Evolutionary conservation across 2,888 invertebrate species (phyloP), one percentile per base, ranked within the genome.

Genomic region (Agrilus cyanescens): DNA sequence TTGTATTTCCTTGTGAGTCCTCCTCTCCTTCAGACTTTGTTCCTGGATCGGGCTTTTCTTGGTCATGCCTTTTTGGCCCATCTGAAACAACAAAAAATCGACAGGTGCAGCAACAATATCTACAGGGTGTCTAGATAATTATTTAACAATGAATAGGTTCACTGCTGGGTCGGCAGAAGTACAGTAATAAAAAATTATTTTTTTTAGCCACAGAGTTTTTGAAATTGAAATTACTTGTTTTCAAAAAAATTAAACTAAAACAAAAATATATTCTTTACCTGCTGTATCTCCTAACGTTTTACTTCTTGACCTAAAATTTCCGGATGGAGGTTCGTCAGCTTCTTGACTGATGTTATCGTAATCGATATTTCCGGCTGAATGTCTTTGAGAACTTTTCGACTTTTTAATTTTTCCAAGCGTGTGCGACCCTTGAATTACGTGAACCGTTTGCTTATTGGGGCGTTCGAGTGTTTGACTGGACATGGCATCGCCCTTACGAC

Each of bases 261-360:
- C n/a, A n/a, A n/a, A n/a, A n/a, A n/a, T n/a, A 20, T 34, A 12
- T 25, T 25, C 38, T 65, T 62, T 62, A 85, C 86, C 86, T 57
- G 79, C 75, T 44, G 82, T 75, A 65, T 93, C 91, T 53, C 89
- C 86, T 52, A 91, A 77, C n/a, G 90, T 93, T 72, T 87, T 90
- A 71, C 91, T 91, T 57, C 93, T 77, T 53, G 82, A 79, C 57
- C 90, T 75, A 68, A 90, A 89, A 41, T 60, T 67, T 38, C 69
- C 66, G 46, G 68, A 60, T 15, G 72, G 69, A 62, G 74, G 64
- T 50, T 79, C 77, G 40, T 85, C 85, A 12, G 75, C 75, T 49
- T 86, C 85, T 63, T 87, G 81, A 46, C 83, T 81, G 57, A 82
- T 67, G 60, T 85, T 85, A 57, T 88, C 88, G 54, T 80, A 82